Conservation (phyloP, 2,888 invertebrate species). For the Eupeodes luniger region DNA sequence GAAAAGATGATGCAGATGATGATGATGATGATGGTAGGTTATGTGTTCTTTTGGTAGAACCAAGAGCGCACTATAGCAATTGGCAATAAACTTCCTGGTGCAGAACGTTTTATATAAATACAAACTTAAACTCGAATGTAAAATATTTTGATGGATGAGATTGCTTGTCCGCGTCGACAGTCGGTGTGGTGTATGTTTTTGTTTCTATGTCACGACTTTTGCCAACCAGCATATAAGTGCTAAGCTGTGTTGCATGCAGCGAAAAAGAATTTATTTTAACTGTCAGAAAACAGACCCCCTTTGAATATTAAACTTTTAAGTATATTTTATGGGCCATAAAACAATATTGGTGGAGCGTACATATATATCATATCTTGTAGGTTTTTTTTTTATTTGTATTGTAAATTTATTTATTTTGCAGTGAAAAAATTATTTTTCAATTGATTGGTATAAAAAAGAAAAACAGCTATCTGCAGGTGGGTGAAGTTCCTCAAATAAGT, state of each 20-base stretch:
- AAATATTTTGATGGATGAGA: slow-evolving; percentile 37
- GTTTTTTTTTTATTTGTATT: not conserved
- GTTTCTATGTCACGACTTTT: slow-evolving; percentile 36
- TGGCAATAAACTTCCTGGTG: slow-evolving; percentile 53
- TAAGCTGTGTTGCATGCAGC: slow-evolving; percentile 34
- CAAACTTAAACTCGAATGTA: slow-evolving; percentile 10
- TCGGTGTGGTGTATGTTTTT: slow-evolving; percentile 37
- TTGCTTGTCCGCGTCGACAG: slow-evolving; percentile 25
- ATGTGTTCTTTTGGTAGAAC: not conserved
- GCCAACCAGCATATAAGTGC: slow-evolving; percentile 29
- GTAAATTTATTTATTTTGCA: not conserved
- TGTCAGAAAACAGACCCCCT: slow-evolving; percentile 19
- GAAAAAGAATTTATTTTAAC: slow-evolving; percentile 23
- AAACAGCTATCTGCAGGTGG: no score
- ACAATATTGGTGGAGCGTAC: not conserved
- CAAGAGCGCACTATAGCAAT: slow-evolving; percentile 24
- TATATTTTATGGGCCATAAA: not conserved
- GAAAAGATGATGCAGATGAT: slow-evolving; percentile 45
- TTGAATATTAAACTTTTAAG: slow-evolving; percentile 11
- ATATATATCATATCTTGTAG: no score
- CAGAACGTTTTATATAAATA: slow-evolving; percentile 22
- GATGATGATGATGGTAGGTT: slow-evolving; percentile 35
- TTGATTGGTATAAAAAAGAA: not conserved
- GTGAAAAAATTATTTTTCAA: not conserved
- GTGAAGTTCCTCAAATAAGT: no score